Conservation (phyloP, 2,888 invertebrate species). For the Caenorhabditis sp. region DNA sequence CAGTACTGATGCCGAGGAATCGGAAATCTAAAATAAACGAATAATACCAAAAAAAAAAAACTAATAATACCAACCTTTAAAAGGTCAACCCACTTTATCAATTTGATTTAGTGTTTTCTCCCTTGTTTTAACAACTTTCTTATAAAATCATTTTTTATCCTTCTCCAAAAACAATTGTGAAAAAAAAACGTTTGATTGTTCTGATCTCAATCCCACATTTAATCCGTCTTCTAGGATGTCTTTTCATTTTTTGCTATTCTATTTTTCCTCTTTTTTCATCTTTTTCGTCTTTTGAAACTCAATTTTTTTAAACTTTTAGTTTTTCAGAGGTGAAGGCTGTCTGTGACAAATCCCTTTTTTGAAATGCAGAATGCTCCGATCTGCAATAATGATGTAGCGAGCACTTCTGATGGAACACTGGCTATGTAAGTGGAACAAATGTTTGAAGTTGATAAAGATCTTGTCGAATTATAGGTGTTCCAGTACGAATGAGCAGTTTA, state of each 20-base stretch:
- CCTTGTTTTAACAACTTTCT: conserved; percentile 4
- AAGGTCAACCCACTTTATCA: neutral
- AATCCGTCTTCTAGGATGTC: neutral
- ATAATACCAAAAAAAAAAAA: neutral
- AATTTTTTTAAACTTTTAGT: neutral
- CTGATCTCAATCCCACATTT: neutral
- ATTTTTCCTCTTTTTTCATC: neutral
- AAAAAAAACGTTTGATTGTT: neutral
- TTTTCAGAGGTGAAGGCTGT: conserved; percentile 37
- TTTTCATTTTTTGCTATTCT: neutral
- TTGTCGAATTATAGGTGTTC: conserved; percentile 19
- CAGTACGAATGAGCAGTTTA: conserved; percentile 36
- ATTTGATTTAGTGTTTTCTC: neutral
- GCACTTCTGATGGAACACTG: conserved; percentile 34
- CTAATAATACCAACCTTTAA: neutral
- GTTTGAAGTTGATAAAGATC: conserved; percentile 27
- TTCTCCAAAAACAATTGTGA: neutral
- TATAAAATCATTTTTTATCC: neutral
- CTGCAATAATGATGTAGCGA: conserved; percentile 50
- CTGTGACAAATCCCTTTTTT: conserved; percentile 48
- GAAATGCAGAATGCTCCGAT: conserved; percentile 48
- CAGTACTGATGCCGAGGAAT: too few relatives aligned
- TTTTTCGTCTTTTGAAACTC: too few relatives aligned
- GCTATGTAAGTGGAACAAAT: conserved; percentile 13
- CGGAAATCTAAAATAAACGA: too few relatives aligned